Percentiles rank a stretch among this genome's conserved stretches.
phyloP scores from a whole-genome alignment of 35 echinoderm and acorn worm genomes.

The Ptychodera flava region DNA sequence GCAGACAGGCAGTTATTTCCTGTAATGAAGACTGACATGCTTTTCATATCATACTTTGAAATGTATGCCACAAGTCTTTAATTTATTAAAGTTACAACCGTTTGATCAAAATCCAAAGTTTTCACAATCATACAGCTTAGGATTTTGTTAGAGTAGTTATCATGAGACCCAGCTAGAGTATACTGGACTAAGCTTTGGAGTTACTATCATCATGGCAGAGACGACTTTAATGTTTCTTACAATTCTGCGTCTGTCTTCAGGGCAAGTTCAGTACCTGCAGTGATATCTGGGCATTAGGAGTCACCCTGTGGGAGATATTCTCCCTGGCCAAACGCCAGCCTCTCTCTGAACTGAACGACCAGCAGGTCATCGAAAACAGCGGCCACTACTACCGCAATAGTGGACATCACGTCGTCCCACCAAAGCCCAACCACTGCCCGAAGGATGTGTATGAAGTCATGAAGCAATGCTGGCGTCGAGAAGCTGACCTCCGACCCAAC shows the following conservation, averaged over 20 bases:
- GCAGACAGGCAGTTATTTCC: not conserved
- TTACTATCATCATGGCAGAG: too few species aligned
- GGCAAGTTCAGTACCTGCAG: slow-evolving; percentile 93
- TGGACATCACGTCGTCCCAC: slow-evolving; percentile 51
- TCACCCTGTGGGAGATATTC: slow-evolving; percentile 97
- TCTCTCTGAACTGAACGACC: slow-evolving; percentile 61
- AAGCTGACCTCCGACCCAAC: slow-evolving; percentile 47
- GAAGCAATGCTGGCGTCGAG: slow-evolving; percentile 73
- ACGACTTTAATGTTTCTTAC: too few species aligned
- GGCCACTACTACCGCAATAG: slow-evolving; percentile 86
- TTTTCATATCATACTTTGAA: too few species aligned
- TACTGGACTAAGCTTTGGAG: too few species aligned
- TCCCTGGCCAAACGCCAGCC: slow-evolving; percentile 79
- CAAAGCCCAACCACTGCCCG: slow-evolving; percentile 64
- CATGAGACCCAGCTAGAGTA: too few species aligned
- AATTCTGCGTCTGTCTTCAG: slow-evolving; percentile 23
- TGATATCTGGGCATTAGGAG: slow-evolving; percentile 94
- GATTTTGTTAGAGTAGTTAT: too few species aligned
- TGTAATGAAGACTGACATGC: too few species aligned
- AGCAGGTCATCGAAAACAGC: slow-evolving; percentile 91
- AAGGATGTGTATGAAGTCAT: slow-evolving; percentile 86
- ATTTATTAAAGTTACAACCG: too few species aligned
- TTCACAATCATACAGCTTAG: too few species aligned
- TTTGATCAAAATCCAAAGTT: too few species aligned
- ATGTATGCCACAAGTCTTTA: too few species aligned